phyloP scores from a whole-genome alignment of 1,140 invertebrate species.

The Anoplophora glabripennis region DNA sequence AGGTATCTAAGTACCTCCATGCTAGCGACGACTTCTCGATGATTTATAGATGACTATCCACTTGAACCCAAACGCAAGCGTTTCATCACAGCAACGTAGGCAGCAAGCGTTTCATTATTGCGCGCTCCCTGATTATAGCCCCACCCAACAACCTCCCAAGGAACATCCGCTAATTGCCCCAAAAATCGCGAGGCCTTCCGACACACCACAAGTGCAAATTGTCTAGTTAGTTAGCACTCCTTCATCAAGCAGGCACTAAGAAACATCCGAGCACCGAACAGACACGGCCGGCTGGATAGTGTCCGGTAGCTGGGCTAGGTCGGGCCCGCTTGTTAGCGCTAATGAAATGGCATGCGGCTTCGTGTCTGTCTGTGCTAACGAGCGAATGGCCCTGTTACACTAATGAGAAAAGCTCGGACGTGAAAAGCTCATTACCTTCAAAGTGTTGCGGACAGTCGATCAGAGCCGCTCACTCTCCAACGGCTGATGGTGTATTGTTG shows the following conservation, averaged over 20 bases:
- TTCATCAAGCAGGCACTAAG: conserved; percentile 1
- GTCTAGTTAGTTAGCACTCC: neutral
- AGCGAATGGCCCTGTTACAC: conserved; percentile 39
- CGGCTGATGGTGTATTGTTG: conserved; percentile 22
- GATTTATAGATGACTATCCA: too few species aligned
- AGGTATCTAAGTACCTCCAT: too few species aligned
- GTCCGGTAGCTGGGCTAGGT: neutral
- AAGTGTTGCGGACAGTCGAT: conserved; percentile 40
- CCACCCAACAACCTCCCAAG: too few species aligned
- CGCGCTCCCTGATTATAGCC: too few species aligned
- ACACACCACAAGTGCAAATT: conserved; percentile 4
- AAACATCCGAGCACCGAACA: neutral
- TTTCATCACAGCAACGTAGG: too few species aligned
- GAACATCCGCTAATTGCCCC: too few species aligned
- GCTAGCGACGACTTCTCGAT: too few species aligned
- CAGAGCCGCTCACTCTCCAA: conserved; percentile 1
- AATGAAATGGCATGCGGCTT: conserved; percentile 41
- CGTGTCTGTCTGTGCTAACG: conserved; percentile 35
- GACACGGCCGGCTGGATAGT: conserved; percentile 1
- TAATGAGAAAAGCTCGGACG: conserved; percentile 42
- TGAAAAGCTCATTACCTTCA: conserved; percentile 39
- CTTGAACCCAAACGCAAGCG: too few species aligned
- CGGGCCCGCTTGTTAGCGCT: conserved; percentile 35
- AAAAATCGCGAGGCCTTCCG: too few species aligned
- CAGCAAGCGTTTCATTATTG: too few species aligned